Evolutionary conservation across 2,797 vertebrate genomes (phyloP).

Genomic region (Sylvia borin): DNA sequence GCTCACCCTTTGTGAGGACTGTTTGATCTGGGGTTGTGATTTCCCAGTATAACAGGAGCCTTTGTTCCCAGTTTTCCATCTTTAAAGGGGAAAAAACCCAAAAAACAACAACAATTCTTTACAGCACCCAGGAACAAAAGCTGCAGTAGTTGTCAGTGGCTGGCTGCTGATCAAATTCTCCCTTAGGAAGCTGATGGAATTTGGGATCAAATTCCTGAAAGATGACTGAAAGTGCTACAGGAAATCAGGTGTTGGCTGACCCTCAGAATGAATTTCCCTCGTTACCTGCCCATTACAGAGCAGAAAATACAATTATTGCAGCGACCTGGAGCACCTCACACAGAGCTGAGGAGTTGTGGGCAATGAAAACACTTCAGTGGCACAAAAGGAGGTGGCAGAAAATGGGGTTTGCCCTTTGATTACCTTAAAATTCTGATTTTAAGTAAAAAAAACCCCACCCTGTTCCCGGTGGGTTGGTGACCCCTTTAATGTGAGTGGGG

Average conservation of each 20-base stretch:
- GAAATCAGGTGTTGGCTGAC: constrained; percentile 42
- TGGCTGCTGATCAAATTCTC: neutral
- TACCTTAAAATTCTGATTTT: neutral
- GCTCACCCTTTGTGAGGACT: neutral
- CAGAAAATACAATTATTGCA: constrained; percentile 41
- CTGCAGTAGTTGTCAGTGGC: neutral
- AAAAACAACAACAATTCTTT: neutral
- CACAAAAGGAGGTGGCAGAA: neutral
- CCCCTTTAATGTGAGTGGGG: neutral
- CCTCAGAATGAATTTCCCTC: constrained; percentile 63
- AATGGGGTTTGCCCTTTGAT: neutral
- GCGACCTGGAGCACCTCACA: neutral
- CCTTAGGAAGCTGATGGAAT: neutral
- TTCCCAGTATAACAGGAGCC: neutral
- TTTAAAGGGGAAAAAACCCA: neutral
- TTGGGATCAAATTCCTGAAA: too few species aligned
- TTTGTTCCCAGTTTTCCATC: constrained; percentile 6
- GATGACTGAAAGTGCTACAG: too few species aligned
- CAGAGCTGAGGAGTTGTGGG: neutral
- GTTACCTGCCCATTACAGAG: constrained; percentile 33
- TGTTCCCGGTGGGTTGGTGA: neutral
- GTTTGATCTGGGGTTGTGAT: neutral
- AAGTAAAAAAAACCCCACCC: too few species aligned
- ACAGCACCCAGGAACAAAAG: neutral
- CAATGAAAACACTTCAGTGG: neutral